Base-by-base conservation (phyloP, 2,113 vertebrate genomes). In the Leucopsar rothschildi region DNA sequence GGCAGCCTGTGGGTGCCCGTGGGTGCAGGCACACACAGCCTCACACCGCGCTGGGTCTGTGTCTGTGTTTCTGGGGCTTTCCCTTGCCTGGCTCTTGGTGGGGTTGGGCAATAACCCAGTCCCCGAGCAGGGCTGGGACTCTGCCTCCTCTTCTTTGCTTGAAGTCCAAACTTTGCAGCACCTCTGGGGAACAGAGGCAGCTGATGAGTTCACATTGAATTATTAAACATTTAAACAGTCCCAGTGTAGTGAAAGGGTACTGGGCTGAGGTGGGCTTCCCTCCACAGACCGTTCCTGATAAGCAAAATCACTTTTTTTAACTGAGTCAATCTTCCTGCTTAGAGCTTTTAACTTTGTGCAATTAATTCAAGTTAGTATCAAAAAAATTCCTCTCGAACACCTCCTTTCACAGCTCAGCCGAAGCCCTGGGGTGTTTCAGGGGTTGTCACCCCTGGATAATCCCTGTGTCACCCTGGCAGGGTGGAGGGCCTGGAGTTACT, bases 401-500 rank as follows among this genome's bases (percentile, higher is more conserved):
- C 1, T 70, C 31, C 5, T 40, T 44, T 39, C 8, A 27, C 15
- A 60, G 4, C 0, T 23, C 10, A 28, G 45, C 1, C 22, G 80
- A 12, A 76, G 15, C 15, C 1, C 40, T 27, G 68, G 2, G 1
- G 2, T 68, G 3, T 39, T 42, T 22, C 42, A 9, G 42, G 40
- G 73, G 28, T 8, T 37, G 3, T 64, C 7, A 11, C 56, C 56
- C 1, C 1, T 10, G 45, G 21, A 2, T 35, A 2, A 10, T 37
- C 33, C 3, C 3, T 4, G 57, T 22, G 35, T 27, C 22, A 1
- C 42, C 64, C 28, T 33, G 17, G 5, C 3, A 0, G 28, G 3
- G 19, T 3, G n/a, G 5, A 33, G n/a, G 28, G 23, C 6, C 25
- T 3, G 6, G 10, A 29, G 25, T 12, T 13, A 1, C 2, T n/a